Conservation (phyloP, 2,113 vertebrate genomes). For the Furnarius figulus region DNA sequence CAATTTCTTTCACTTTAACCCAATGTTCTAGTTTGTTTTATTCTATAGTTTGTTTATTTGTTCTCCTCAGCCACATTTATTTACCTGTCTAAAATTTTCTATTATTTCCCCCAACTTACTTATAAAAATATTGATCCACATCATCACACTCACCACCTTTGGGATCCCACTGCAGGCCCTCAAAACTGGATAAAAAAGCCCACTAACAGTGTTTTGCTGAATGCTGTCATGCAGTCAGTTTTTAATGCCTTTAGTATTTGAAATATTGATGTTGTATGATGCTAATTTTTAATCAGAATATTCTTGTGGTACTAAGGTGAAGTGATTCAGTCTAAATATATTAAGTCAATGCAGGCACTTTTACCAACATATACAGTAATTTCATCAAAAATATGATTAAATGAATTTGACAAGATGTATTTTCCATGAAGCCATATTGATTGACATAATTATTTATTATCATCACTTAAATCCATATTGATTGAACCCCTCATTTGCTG, state of each 20-base stretch:
- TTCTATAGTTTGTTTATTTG: not conserved
- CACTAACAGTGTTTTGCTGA: not conserved
- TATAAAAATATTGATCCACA: not conserved
- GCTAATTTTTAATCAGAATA: slow-evolving; percentile 34
- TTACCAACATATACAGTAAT: not conserved
- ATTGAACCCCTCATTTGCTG: not conserved
- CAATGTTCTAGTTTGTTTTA: not conserved
- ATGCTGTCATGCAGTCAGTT: not conserved
- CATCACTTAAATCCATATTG: slow-evolving; percentile 26
- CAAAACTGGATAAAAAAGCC: not conserved
- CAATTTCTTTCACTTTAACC: not conserved
- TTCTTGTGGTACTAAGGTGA: slow-evolving; percentile 13
- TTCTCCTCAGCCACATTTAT: not conserved
- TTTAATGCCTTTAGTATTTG: slow-evolving; percentile 9
- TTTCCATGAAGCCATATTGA: slow-evolving; percentile 51
- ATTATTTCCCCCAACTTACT: not conserved
- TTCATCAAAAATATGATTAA: slow-evolving; percentile 42
- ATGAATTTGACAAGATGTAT: slow-evolving; percentile 27
- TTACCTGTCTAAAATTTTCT: not conserved
- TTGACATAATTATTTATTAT: slow-evolving; percentile 49
- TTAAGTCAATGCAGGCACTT: slow-evolving; percentile 23
- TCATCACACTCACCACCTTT: not conserved
- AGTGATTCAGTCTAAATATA: slow-evolving; percentile 23
- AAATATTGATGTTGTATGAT: not conserved
- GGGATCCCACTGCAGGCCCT: not conserved